phyloP scores from a whole-genome alignment of 2,888 invertebrate species.

The Chaetogeoica ovagalla region DNA sequence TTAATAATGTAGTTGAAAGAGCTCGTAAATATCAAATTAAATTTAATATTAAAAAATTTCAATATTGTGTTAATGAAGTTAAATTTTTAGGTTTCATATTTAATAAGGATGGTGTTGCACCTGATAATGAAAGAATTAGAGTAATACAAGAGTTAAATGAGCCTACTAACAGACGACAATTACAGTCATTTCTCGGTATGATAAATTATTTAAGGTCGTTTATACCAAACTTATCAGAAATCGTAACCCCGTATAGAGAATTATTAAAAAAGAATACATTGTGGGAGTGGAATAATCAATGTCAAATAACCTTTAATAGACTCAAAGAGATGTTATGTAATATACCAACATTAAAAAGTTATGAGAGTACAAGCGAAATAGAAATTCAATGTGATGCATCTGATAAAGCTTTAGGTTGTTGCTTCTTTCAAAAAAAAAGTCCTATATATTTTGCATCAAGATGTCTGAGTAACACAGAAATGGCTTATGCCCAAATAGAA shows the following conservation, averaged over 20 bases:
- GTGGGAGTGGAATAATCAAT: background rate
- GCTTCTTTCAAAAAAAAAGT: background rate
- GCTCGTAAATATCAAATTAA: too few relatives aligned
- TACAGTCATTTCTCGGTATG: background rate
- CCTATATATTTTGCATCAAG: background rate
- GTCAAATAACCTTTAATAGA: background rate
- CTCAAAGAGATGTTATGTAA: background rate
- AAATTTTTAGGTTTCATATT: constrained; percentile 6
- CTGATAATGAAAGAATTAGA: background rate
- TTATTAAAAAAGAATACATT: background rate
- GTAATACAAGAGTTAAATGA: background rate
- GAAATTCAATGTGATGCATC: background rate
- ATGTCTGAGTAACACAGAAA: background rate
- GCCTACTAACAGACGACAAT: background rate
- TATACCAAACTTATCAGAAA: background rate
- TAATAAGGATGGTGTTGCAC: background rate
- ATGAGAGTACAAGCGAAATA: background rate
- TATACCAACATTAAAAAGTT: background rate
- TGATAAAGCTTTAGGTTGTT: background rate
- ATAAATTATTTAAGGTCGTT: constrained; percentile 8
- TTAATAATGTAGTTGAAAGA: constrained; percentile 31
- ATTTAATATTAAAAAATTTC: too few relatives aligned
- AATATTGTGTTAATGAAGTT: background rate
- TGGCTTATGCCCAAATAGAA: constrained; percentile 14
- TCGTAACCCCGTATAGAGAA: background rate